Conservation (phyloP, 2,797 vertebrate genomes). For the Phalloptychus januarius region DNA sequence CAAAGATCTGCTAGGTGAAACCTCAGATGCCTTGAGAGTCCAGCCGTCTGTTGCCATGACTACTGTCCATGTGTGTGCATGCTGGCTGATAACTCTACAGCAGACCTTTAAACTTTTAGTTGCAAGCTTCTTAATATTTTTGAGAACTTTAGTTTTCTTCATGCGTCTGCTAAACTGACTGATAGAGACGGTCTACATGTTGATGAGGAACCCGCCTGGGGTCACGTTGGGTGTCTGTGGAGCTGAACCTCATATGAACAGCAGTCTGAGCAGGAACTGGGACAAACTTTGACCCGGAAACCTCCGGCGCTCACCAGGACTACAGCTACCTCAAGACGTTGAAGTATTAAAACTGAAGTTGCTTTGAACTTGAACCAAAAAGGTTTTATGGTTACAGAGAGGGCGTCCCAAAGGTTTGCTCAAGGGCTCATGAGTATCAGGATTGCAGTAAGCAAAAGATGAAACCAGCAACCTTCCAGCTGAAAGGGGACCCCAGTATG, state of each 20-base stretch:
- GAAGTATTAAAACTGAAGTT: background rate
- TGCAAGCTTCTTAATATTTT: slow-evolving; percentile 34
- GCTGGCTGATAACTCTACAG: slow-evolving; percentile 29
- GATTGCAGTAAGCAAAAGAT: background rate
- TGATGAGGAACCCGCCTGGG: background rate
- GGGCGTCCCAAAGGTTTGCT: background rate
- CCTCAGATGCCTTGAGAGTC: background rate
- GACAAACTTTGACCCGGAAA: background rate
- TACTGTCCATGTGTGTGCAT: slow-evolving; percentile 49
- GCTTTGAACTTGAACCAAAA: background rate
- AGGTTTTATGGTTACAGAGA: background rate
- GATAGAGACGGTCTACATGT: background rate
- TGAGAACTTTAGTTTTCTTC: slow-evolving; percentile 36
- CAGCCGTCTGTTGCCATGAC: slow-evolving; percentile 13
- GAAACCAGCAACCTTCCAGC: background rate
- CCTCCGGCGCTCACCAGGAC: background rate
- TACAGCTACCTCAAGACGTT: background rate
- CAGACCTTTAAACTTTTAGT: slow-evolving; percentile 25
- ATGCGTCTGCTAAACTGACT: slow-evolving; percentile 27
- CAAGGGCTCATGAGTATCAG: background rate
- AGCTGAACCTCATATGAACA: background rate
- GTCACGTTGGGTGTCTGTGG: background rate
- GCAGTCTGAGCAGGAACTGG: background rate
- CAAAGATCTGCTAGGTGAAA: background rate
- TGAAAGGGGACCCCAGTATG: background rate